Percentiles rank a stretch among this genome's conserved stretches.
Evolutionary conservation across 2,113 vertebrate species (phyloP).

Genomic region (Corythaeola cristata): DNA sequence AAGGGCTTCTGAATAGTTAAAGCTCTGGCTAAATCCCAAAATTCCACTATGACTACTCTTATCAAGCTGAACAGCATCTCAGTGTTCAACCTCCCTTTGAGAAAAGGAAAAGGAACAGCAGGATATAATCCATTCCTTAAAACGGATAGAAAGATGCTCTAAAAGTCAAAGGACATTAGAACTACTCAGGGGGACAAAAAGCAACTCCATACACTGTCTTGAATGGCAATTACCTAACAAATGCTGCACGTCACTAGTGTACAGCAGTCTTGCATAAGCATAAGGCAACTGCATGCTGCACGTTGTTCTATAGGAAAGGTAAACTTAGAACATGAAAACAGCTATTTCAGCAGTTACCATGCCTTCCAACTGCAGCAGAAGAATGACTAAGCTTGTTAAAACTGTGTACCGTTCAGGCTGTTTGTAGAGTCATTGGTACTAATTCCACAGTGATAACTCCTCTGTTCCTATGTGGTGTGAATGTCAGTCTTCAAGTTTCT

Average conservation of each 20-base stretch:
- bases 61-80: not conserved
- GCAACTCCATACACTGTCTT: not conserved
- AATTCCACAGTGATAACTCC: not conserved
- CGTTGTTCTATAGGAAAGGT: not conserved
- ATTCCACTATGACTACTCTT: not conserved
- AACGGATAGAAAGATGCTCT: not conserved
- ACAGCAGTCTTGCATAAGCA: not conserved
- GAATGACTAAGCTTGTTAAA: constrained; percentile 40
- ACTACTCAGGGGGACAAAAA: not conserved
- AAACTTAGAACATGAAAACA: not conserved
- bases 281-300: not conserved
- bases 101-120: constrained; percentile 1
- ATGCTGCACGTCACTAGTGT: not conserved
- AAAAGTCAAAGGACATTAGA: not conserved
- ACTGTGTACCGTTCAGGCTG: not conserved
- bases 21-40: constrained; percentile 2
- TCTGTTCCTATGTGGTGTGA: not conserved
- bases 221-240: not conserved
- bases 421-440: not conserved
- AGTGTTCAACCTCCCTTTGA: not conserved
- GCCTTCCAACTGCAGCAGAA: constrained; percentile 2
- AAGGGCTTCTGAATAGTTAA: constrained; percentile 43
- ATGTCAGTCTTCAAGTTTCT: not conserved
- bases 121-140: not conserved
- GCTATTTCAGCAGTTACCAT: constrained; percentile 2